Evolutionary conservation across 2,797 vertebrate species (phyloP).

Genomic region (Myotis findleyi): DNA sequence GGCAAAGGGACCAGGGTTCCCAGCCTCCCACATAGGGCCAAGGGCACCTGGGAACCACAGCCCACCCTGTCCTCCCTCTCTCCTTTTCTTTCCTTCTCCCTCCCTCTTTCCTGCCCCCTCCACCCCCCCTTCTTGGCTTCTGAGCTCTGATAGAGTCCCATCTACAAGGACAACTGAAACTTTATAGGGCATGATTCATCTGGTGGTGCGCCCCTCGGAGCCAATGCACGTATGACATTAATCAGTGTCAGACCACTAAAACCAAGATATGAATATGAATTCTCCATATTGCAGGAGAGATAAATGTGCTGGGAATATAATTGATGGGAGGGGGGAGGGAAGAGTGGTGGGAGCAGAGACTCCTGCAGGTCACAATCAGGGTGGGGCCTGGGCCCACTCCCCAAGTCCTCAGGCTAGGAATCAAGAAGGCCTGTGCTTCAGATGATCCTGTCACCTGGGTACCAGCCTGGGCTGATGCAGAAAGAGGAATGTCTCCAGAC

Average conservation of each 20-base stretch:
- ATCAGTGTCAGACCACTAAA: conserved; percentile 89
- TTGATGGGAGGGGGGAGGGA: conserved; percentile 71
- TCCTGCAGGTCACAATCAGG: not conserved
- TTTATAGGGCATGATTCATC: conserved; percentile 89
- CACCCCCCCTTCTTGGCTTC: not conserved
- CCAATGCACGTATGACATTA: conserved; percentile 85
- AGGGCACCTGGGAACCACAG: not conserved
- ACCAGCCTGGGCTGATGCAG: no score
- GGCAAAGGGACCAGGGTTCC: not conserved
- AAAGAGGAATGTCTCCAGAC: fast-evolving
- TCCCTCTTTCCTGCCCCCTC: not conserved
- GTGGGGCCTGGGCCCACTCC: not conserved
- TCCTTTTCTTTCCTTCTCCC: not conserved
- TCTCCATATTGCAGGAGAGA: conserved; percentile 87
- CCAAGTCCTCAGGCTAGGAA: not conserved
- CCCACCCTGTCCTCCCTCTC: not conserved
- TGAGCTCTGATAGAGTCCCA: conserved; percentile 75
- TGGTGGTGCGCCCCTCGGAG: conserved; percentile 81
- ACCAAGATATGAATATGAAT: conserved; percentile 88
- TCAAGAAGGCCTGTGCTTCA: fast-evolving
- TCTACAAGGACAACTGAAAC: conserved; percentile 87
- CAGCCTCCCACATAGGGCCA: fast-evolving
- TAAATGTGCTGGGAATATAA: conserved; percentile 87
- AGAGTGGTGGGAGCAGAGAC: not conserved
- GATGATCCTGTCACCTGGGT: not conserved